Evolutionary conservation across 1,140 invertebrate species (phyloP), one percentile per base, ranked within the genome.

Genomic region (Pseudomyrmex flavicornis): DNA sequence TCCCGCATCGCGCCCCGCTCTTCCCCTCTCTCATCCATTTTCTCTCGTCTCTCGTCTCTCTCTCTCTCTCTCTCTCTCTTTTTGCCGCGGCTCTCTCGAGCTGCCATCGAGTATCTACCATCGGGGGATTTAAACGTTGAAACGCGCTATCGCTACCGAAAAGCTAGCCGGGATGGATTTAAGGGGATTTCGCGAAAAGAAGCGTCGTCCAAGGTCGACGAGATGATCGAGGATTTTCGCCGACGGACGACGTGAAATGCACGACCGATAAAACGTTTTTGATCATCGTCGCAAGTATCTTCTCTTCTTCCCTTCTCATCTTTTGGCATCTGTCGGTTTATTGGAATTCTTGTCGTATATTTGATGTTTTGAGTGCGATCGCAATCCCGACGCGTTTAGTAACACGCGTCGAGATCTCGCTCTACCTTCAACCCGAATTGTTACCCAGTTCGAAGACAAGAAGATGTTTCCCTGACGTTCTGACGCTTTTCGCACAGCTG

Each of bases 41-140:
- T 50, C 72, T 44, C 52, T 72, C 66, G 70, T 72, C 61, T 80
- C 72, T 17, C 17, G 17, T 17, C 17, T 17, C 17, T 17, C 17
- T 0, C n/a, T 70, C 20, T n/a, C 8, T 1, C 50, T 13, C 1
- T 20, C 22, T 46, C 20, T 35, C 35, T 35, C 35, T 35, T 35
- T 35, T 35, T 35, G 5, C 35, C 35, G 35, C 35, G 35, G 54
- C 12, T 20, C 54, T 54, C 76, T 54, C 76, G 20, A 61, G 76
- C 66, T 61, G 54, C 76, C 54, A 66, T 66, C 76, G 76, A 80
- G 76, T 70, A 80, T 70, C 76, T 80, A 66, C 76, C 66, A 72
- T 80, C 65, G 76, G 66, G 66, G 76, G 70, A 35, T 35, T 80
- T 80, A 80, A 44, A 46, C 54, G 66, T 80, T 22, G 65, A 58